A percentile compares a stretch with the other conserved stretches of the same genome.
phyloP scores from a whole-genome alignment of 2,797 vertebrate genomes.

The Tamandua tetradactyla region DNA sequence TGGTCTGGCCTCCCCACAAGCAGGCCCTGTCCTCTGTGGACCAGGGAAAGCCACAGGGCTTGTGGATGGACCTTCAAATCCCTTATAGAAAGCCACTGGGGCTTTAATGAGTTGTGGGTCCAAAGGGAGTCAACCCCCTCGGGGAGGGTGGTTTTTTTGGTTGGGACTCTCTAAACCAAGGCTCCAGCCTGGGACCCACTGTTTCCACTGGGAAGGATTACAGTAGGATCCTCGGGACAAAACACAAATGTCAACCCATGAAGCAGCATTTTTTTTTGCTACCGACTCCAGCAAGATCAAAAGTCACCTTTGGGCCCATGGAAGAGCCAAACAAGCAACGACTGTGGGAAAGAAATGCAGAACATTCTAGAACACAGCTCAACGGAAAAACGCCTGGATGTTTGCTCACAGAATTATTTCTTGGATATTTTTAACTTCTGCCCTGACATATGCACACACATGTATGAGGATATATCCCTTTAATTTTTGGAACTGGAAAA shows the following conservation, averaged over 20 bases:
- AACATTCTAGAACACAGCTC: fast-evolving
- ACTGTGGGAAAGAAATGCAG: fast-evolving
- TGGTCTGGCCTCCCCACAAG: too few relatives aligned
- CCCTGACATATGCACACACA: neutral
- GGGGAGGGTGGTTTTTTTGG: fast-evolving
- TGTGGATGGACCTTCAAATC: too few relatives aligned
- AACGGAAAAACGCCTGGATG: fast-evolving
- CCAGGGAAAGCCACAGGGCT: too few relatives aligned
- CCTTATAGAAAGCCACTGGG: too few relatives aligned
- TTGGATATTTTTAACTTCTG: fast-evolving
- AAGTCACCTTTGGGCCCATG: neutral
- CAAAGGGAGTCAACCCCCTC: fast-evolving
- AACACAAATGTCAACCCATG: fast-evolving
- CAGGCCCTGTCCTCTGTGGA: too few relatives aligned
- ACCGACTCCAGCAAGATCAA: too few relatives aligned
- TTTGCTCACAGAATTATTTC: fast-evolving
- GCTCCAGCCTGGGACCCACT: neutral
- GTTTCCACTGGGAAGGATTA: fast-evolving
- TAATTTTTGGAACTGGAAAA: slow-evolving; percentile 65
- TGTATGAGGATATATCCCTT: slow-evolving; percentile 45
- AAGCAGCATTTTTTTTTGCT: fast-evolving
- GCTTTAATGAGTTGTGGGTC: neutral
- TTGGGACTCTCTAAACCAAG: fast-evolving
- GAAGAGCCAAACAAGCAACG: neutral
- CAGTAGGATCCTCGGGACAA: neutral